Evolutionary conservation across 2,888 invertebrate species (phyloP).

Genomic region (Euspilapteryx auroguttella): DNA sequence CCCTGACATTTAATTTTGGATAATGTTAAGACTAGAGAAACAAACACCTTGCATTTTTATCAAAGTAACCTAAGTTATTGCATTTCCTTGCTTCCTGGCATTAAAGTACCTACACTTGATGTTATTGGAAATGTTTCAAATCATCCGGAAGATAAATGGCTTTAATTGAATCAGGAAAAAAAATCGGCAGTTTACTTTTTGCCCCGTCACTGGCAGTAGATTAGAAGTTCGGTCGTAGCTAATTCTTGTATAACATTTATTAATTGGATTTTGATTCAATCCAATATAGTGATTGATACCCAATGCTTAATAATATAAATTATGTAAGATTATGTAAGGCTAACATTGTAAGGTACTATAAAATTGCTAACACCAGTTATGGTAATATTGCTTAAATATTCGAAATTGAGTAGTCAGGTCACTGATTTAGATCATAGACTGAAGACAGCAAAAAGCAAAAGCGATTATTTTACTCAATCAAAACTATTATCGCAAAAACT

Average conservation of each 20-base stretch:
- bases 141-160: slow-evolving; percentile 41
- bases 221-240: slow-evolving; percentile 40
- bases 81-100: slow-evolving; percentile 6
- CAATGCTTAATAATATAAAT: no score
- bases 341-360: no score
- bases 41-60: not conserved
- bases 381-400: not conserved
- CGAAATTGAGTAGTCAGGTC: not conserved
- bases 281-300: no score
- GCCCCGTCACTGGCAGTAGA: slow-evolving; percentile 42
- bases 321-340: no score
- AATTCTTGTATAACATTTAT: slow-evolving; percentile 29
- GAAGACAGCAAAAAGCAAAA: not conserved
- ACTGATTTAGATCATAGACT: not conserved
- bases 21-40: not conserved
- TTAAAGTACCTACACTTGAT: no score
- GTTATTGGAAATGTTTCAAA: slow-evolving; percentile 26
- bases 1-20: no score
- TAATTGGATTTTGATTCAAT: no score
- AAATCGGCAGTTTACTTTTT: slow-evolving; percentile 26
- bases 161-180: slow-evolving; percentile 47
- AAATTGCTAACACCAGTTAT: no score
- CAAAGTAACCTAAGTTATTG: not conserved
- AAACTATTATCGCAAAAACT: slow-evolving; percentile 3
- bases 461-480: not conserved